A percentile compares a stretch with the other conserved stretches of the same genome.
Conservation (phyloP, 2,113 vertebrate species). For the Misgurnus mizolepis region DNA sequence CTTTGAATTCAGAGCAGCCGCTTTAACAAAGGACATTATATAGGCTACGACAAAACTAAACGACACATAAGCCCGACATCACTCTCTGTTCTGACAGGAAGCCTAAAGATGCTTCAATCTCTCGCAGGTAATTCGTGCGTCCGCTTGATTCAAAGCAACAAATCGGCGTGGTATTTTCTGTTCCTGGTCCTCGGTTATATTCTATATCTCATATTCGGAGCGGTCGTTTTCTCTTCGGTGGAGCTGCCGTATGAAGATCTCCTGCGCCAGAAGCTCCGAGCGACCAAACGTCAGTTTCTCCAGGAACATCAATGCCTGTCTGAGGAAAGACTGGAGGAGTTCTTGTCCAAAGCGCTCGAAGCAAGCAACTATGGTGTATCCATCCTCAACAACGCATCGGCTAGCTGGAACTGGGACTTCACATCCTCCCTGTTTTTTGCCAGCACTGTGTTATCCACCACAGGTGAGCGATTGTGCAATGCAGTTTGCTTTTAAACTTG, state of each 20-base stretch:
- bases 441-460: constrained; percentile 95
- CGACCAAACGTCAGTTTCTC: constrained; percentile 84
- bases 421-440: constrained; percentile 94
- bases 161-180: constrained; percentile 88
- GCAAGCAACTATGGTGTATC: constrained; percentile 96
- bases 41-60: background rate
- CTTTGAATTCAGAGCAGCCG: background rate
- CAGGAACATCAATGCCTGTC: constrained; percentile 86
- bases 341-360: constrained; percentile 84
- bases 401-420: constrained; percentile 98
- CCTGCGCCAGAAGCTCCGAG: constrained; percentile 85
- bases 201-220: constrained; percentile 92
- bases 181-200: constrained; percentile 85
- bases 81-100: background rate
- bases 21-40: background rate
- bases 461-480: constrained; percentile 75
- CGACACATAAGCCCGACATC: background rate
- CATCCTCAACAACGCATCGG: constrained; percentile 88
- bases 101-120: constrained; percentile 87
- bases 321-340: constrained; percentile 85
- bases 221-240: constrained; percentile 93
- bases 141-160: constrained; percentile 87
- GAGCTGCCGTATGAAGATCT: constrained; percentile 92
- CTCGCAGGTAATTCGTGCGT: constrained; percentile 86
- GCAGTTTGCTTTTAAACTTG: too few relatives aligned